These are phyloP conservation scores for Agrotis ipsilon DNA, from an alignment of 2,888 invertebrate genomes.

Conservation along the genomic window DNA sequence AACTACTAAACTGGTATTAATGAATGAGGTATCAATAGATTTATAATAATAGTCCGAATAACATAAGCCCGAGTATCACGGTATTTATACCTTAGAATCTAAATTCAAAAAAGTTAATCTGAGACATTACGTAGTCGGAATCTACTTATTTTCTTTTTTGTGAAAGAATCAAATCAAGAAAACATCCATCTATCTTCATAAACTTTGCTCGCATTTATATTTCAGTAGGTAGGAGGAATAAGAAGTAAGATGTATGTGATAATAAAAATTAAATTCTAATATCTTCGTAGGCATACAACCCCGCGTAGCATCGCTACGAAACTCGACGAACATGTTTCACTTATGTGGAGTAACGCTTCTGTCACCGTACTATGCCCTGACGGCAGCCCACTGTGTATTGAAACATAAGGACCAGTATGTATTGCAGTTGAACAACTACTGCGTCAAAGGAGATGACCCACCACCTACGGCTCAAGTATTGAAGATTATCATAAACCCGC, in stretches of 20 bases:
- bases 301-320: constrained; percentile 80
- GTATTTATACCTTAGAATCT: no score
- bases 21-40: no score
- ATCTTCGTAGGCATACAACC: constrained; percentile 76
- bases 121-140: no score
- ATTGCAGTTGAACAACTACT: constrained; percentile 80
- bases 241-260: not conserved
- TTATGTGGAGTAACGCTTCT: constrained; percentile 83
- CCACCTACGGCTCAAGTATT: constrained; percentile 71
- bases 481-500: constrained; percentile 75
- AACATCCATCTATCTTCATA: no score
- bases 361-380: constrained; percentile 76
- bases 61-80: no score
- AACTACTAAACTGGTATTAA: no score
- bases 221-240: no score
- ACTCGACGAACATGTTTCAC: constrained; percentile 69
- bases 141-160: no score
- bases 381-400: constrained; percentile 86
- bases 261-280: not conserved
- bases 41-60: no score
- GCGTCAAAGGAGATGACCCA: constrained; percentile 58
- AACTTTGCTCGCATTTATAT: no score
- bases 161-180: no score
- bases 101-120: no score
- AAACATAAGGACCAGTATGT: constrained; percentile 68